These are phyloP conservation scores for Rallus crepitans DNA, from an alignment of 2,797 vertebrate genomes.

Conservation along the genomic window DNA sequence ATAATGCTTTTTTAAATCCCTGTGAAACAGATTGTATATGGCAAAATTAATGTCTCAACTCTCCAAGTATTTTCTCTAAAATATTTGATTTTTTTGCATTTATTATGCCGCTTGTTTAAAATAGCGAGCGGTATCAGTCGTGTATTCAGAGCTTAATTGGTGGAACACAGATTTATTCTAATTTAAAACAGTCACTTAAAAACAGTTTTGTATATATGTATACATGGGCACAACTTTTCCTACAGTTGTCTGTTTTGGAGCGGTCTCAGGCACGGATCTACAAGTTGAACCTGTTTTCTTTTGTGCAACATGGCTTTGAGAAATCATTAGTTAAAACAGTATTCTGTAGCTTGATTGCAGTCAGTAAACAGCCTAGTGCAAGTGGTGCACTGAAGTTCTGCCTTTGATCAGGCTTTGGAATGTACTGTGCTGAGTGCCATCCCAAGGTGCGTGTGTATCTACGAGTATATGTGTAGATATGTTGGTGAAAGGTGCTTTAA, in stretches of 20 bases:
- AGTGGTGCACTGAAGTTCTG: not conserved
- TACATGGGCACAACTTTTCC: constrained; percentile 68
- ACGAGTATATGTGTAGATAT: rapidly evolving
- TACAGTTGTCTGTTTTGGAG: constrained; percentile 71
- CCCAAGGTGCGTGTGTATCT: not conserved
- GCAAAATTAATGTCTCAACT: constrained; percentile 77
- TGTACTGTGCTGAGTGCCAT: not conserved
- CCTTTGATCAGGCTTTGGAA: constrained; percentile 17
- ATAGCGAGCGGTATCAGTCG: constrained; percentile 31
- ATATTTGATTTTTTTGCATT: constrained; percentile 80
- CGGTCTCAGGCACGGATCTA: constrained; percentile 52
- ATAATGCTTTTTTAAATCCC: constrained; percentile 74
- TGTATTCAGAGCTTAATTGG: constrained; percentile 67
- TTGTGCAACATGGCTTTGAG: constrained; percentile 48
- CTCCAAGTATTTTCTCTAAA: constrained; percentile 78
- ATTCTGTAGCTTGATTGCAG: not conserved
- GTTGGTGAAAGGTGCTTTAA: not conserved
- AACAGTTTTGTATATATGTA: constrained; percentile 71
- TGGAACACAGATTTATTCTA: constrained; percentile 71
- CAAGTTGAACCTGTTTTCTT: constrained; percentile 60
- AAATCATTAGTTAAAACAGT: constrained; percentile 43
- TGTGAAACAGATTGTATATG: constrained; percentile 78
- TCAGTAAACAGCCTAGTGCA: not conserved
- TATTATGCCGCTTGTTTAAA: constrained; percentile 71
- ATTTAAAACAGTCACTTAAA: constrained; percentile 70